Evolutionary conservation across 2,888 invertebrate genomes (phyloP).

Genomic region (Atethmia centrago): DNA sequence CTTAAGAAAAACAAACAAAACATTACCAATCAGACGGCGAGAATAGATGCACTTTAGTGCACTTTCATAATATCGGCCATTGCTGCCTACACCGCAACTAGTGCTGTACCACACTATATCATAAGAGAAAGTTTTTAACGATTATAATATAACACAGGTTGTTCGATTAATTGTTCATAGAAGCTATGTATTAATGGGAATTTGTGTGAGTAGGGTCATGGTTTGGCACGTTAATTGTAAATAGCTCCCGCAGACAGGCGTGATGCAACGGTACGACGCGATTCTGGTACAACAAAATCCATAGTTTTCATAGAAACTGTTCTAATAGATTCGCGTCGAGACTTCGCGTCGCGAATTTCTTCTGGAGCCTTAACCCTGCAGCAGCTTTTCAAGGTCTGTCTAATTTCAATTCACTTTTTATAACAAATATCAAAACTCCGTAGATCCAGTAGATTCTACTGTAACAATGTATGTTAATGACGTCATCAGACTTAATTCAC

Average conservation of each 20-base stretch:
- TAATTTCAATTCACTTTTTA: not conserved
- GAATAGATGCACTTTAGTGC: constrained; percentile 58
- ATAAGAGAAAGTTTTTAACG: constrained; percentile 59
- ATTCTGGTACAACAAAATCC: too few species aligned
- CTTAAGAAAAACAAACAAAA: constrained; percentile 17
- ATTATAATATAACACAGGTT: constrained; percentile 1
- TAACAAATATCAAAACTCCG: not conserved
- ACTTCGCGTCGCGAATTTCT: too few species aligned
- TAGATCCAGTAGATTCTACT: not conserved
- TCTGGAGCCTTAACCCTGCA: not conserved
- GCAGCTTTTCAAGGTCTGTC: not conserved
- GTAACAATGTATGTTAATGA: not conserved
- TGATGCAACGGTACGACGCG: too few species aligned
- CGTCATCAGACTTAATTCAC: not conserved
- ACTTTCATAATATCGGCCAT: constrained; percentile 64
- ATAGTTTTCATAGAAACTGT: too few species aligned
- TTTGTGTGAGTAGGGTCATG: not conserved
- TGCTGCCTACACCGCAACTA: constrained; percentile 53
- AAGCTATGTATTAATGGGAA: not conserved
- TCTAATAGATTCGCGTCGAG: too few species aligned
- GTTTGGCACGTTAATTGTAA: not conserved
- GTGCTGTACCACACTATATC: constrained; percentile 42
- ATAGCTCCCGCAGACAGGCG: too few species aligned
- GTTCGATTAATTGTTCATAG: constrained; percentile 12
- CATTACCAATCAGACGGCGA: constrained; percentile 21